Evolutionary conservation across 1,140 invertebrate genomes (phyloP).

Genomic region (Batillaria attramentaria): DNA sequence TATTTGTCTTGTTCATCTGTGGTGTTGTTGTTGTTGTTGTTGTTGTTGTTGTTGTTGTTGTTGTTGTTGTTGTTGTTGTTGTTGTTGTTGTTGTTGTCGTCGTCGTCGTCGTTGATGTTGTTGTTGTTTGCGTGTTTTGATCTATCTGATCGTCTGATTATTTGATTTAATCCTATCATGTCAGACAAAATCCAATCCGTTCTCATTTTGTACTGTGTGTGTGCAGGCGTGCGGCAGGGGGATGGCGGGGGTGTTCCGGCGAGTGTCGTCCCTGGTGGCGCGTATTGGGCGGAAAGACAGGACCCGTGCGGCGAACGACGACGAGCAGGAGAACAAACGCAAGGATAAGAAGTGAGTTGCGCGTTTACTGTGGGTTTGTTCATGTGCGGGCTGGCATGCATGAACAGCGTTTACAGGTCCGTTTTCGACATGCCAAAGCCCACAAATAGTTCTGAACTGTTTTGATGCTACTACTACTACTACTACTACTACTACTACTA

Average conservation of each 20-base stretch:
- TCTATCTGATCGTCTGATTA: neutral
- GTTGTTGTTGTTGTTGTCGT: neutral
- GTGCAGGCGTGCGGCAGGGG: conserved; percentile 24
- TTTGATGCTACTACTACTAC: too few relatives aligned
- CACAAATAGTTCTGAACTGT: too few relatives aligned
- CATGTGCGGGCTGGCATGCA: neutral
- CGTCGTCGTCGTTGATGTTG: neutral
- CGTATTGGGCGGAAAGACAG: neutral
- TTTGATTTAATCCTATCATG: neutral
- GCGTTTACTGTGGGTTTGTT: neutral
- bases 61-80: neutral
- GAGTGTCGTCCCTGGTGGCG: conserved; percentile 24
- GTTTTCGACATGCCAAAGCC: neutral
- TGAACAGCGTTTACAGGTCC: neutral
- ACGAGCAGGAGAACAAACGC: neutral
- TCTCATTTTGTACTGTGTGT: neutral
- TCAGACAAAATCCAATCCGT: neutral
- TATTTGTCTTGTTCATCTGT: neutral
- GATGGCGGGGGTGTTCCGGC: conserved; percentile 32
- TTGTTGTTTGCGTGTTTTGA: neutral
- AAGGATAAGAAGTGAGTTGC: conserved; percentile 14
- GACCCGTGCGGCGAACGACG: neutral
- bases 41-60: neutral
- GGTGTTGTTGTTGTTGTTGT: neutral
- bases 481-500: too few relatives aligned